Conservation (phyloP, 2,888 invertebrate species). For the Sminthurinus aureus region DNA sequence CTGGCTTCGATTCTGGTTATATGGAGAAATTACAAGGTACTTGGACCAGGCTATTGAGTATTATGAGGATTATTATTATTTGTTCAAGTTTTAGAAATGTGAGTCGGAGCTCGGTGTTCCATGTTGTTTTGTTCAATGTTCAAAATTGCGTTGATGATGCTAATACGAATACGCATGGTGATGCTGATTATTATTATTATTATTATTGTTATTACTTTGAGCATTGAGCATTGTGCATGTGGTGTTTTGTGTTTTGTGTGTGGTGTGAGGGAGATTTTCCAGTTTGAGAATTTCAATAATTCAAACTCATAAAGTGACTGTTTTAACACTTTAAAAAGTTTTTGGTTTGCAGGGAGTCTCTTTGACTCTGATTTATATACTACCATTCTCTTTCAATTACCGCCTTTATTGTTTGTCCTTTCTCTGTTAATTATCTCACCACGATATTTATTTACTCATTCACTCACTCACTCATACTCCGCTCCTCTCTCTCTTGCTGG, state of each 20-base stretch:
- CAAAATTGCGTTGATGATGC: no score
- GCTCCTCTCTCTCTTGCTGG: background rate
- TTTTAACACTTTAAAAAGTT: constrained; percentile 20
- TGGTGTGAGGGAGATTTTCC: constrained; percentile 3
- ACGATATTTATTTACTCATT: constrained; percentile 4
- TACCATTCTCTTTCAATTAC: constrained; percentile 1
- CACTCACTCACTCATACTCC: background rate
- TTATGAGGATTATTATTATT: no score
- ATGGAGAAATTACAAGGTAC: no score
- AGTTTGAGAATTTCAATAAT: constrained; percentile 20
- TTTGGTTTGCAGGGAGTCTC: constrained; percentile 8
- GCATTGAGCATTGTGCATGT: background rate
- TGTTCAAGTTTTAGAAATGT: no score
- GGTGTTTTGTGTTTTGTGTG: background rate
- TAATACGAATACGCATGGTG: background rate
- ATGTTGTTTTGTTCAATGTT: no score
- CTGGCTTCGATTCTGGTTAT: no score
- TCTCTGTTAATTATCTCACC: constrained; percentile 14
- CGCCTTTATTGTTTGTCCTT: background rate
- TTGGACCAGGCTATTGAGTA: no score
- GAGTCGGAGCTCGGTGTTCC: no score
- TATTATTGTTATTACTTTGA: background rate
- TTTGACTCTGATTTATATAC: constrained; percentile 2
- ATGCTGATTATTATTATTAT: background rate
- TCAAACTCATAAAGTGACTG: constrained; percentile 12